These are phyloP conservation scores for Leptopilina drosophilae DNA, from an alignment of 2,888 invertebrate genomes.

Conservation along the genomic window DNA sequence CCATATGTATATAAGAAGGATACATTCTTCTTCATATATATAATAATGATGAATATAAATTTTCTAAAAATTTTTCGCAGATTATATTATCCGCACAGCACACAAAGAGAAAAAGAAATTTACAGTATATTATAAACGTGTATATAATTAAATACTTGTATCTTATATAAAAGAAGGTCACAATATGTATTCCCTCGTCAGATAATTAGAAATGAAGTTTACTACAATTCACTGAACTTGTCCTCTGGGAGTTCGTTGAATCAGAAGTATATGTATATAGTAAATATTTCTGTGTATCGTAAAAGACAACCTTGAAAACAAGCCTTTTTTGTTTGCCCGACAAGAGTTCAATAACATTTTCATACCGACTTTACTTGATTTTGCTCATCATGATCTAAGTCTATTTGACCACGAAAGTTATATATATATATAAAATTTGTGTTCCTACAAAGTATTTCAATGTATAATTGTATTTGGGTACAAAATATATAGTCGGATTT, in stretches of 20 bases:
- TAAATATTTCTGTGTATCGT: conserved; percentile 27
- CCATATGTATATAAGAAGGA: no score
- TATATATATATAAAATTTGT: not conserved
- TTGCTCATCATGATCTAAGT: conserved; percentile 32
- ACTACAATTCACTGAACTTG: conserved; percentile 18
- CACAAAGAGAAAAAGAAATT: no score
- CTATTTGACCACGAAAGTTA: conserved; percentile 23
- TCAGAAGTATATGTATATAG: conserved; percentile 12
- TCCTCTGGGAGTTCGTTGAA: conserved; percentile 30
- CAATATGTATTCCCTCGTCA: not conserved
- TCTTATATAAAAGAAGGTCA: not conserved
- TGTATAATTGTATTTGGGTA: not conserved
- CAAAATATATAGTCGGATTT: no score
- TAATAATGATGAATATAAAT: no score
- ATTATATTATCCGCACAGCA: no score
- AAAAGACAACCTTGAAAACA: conserved; percentile 29
- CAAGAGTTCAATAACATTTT: conserved; percentile 33
- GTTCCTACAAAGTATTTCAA: no score
- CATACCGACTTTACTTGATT: conserved; percentile 28
- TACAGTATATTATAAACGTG: no score
- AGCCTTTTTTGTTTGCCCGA: conserved; percentile 24
- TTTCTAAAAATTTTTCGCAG: no score
- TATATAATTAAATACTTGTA: not conserved
- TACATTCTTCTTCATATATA: no score
- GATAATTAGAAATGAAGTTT: conserved; percentile 19